Base-by-base conservation (phyloP, 2,113 vertebrate genomes). In the Mixornis gularis region DNA sequence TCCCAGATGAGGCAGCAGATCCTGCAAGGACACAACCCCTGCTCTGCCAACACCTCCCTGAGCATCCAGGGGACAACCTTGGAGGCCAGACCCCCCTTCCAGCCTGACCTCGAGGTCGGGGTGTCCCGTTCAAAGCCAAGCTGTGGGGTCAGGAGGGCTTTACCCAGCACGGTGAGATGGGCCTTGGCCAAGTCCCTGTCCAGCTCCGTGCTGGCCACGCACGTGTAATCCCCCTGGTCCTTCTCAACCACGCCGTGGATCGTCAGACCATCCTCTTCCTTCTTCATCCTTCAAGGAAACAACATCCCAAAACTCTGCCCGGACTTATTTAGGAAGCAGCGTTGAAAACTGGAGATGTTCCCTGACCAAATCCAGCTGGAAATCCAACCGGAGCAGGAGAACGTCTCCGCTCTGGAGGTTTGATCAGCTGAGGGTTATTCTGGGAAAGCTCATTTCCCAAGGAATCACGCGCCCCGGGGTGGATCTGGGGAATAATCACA, bases 121-220 rank as follows among this genome's bases (percentile, higher is more conserved):
- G 46, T 34, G 53, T 13, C 36, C 41, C 2, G 6, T 15, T 49
- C 48, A 46, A 65, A 80, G 55, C 12, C 36, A 36, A 76, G 59
- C 18, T 52, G 16, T 3, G 13, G 25, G 59, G 17, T 14, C 52
- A 34, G 53, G 22, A 29, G 6, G 34, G 85, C 69, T 48, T 97
- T 98, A 99, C 99, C 99, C 94, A 98, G 97, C 40, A 99, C 98
- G 2, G 98, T 99, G 95, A 99, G 99, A 74, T 98, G 97, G 10
- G 98, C 99, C 70, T 98, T 99, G 44, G 98, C 98, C 2, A 96
- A 97, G 93, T 99, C 98, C 89, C 98, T 97, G 96, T 99, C 99
- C 91, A 99, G 98, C 83, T 99, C 99, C 0, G 99, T 99, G 95
- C 96, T 98, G 27, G 98, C 99, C 2, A 98, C 72, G 15, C 99